Conservation (phyloP, 2,888 invertebrate species). For the Tetragonula carbonaria region DNA sequence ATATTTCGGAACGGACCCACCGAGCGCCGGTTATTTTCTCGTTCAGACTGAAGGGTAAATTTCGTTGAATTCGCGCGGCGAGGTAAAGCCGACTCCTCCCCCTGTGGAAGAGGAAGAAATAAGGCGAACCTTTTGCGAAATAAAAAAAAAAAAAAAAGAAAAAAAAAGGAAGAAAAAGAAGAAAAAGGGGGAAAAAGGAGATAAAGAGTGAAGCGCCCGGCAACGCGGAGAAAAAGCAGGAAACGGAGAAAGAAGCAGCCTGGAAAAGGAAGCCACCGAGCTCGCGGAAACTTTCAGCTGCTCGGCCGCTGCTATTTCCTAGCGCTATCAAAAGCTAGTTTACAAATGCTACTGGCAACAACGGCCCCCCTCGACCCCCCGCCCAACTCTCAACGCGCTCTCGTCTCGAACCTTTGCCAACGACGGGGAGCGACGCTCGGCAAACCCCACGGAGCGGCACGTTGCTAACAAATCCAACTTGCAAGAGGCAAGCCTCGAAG, state of each 20-base stretch:
- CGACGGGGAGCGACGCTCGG: neutral
- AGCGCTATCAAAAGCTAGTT: conserved; percentile 78
- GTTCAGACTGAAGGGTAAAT: conserved; percentile 66
- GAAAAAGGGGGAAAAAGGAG: no score
- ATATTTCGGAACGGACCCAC: conserved; percentile 68
- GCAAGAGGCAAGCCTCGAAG: conserved; percentile 16
- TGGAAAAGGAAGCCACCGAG: conserved; percentile 15
- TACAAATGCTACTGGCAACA: conserved; percentile 73
- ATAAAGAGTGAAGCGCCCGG: no score
- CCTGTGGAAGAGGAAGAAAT: conserved; percentile 28
- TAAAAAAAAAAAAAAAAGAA: conserved; percentile 8
- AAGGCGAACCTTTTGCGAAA: neutral
- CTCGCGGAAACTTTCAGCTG: conserved; percentile 65
- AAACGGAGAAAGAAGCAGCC: no score
- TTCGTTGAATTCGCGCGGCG: conserved; percentile 63
- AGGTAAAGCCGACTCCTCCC: conserved; percentile 44
- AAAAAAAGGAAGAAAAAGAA: no score
- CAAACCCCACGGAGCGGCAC: neutral
- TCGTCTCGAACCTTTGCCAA: conserved; percentile 38
- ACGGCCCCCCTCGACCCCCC: conserved; percentile 47
- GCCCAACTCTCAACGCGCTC: conserved; percentile 10
- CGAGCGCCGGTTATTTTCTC: conserved; percentile 75
- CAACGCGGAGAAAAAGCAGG: no score
- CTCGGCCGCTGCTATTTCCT: conserved; percentile 67
- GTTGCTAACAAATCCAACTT: conserved; percentile 13